A percentile compares a stretch with the other conserved stretches of the same genome.
Conservation (phyloP, 2,113 vertebrate genomes). For the Procavia capensis region DNA sequence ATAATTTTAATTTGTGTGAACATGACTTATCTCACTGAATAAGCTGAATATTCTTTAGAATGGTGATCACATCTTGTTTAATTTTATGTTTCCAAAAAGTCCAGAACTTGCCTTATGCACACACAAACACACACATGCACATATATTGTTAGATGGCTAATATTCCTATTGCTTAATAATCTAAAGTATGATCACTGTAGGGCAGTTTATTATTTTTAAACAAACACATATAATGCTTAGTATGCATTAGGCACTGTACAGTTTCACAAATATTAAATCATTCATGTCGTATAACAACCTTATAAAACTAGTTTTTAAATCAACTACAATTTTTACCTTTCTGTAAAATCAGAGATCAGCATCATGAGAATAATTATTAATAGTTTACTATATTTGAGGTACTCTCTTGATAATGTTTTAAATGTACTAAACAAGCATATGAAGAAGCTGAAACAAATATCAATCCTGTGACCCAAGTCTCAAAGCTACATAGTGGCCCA, state of each 20-base stretch:
- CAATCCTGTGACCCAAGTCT: background rate
- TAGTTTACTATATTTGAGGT: background rate
- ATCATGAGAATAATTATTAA: background rate
- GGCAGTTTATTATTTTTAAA: background rate
- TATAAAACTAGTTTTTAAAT: no score
- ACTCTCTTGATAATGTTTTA: background rate
- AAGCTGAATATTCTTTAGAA: background rate
- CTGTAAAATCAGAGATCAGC: background rate
- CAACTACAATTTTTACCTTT: background rate
- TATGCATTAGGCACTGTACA: background rate
- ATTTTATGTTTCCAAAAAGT: background rate
- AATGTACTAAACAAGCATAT: background rate
- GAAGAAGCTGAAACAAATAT: background rate
- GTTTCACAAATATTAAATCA: background rate
- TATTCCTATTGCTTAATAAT: background rate
- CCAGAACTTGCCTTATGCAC: background rate
- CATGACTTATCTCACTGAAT: background rate
- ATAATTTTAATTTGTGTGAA: background rate
- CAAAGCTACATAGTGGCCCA: background rate
- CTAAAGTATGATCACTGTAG: background rate
- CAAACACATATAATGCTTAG: background rate
- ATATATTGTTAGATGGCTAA: background rate
- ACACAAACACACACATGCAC: background rate
- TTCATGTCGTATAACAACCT: background rate
- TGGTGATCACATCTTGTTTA: background rate